A percentile compares a stretch with the other conserved stretches of the same genome.
Conservation (phyloP, 2,113 vertebrate species). For the Aegithalos caudatus region DNA sequence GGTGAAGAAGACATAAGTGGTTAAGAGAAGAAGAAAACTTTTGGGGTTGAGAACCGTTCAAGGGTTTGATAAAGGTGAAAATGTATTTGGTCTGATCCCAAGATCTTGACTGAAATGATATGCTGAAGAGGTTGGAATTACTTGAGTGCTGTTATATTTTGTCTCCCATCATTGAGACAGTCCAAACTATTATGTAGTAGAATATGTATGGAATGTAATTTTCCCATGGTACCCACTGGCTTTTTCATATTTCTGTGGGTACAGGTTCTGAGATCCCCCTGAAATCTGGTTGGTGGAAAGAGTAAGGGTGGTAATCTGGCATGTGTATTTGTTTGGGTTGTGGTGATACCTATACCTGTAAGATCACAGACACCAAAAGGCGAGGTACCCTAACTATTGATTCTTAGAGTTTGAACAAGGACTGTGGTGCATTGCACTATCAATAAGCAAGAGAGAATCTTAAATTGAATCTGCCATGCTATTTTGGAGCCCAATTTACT, state of each 20-base stretch:
- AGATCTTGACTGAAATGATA: not conserved
- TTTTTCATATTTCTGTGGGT: not conserved
- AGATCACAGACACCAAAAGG: not conserved
- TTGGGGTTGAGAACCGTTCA: not conserved
- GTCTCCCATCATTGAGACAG: not conserved
- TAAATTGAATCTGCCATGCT: not conserved
- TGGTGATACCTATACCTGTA: not conserved
- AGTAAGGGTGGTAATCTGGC: not conserved
- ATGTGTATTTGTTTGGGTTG: not conserved
- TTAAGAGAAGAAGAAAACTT: not conserved
- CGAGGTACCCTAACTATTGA: not conserved
- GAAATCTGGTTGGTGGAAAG: not conserved
- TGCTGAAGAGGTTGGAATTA: too few species aligned
- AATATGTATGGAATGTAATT: not conserved
- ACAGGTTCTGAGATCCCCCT: not conserved
- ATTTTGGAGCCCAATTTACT: not conserved
- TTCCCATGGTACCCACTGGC: not conserved
- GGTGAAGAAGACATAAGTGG: not conserved
- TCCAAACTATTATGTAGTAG: not conserved
- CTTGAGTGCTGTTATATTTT: not conserved
- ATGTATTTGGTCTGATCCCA: not conserved
- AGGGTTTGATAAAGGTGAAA: not conserved
- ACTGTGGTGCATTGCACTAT: not conserved
- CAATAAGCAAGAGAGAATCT: not conserved
- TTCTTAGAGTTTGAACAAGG: not conserved